Base-by-base conservation (phyloP, 2,888 invertebrate genomes). In the Agriopis marginaria region DNA sequence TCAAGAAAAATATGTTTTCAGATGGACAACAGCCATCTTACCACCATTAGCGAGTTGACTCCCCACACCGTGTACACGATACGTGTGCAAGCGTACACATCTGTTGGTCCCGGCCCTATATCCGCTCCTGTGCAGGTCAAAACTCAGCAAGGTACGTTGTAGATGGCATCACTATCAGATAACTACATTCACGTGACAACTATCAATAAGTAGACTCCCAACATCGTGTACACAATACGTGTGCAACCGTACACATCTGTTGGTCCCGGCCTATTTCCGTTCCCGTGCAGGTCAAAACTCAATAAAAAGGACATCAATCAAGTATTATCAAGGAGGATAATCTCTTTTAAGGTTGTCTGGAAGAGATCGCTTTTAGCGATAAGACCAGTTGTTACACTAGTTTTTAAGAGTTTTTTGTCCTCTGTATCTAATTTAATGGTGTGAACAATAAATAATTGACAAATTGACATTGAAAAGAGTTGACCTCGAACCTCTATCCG, bases 261-360 rank as follows among this genome's bases (percentile, higher is more conserved):
- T 72, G 99, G 99, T 0, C 98, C 98, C 53, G 99, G 99, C 99
- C 99, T 0, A 95, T 98, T 78, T 99, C 99, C 77, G 96, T 97
- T 5, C 98, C 99, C n/a, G 98, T 99, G n/a, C 98, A 98, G 91
- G 99, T 99, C 81, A 98, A 99, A 94, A 99, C 99, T 42, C 98
- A 98, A 86, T 99, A n/a, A n/a, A n/a, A n/a, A n/a, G n/a, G n/a
- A n/a, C n/a, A n/a, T n/a, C n/a, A n/a, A n/a, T n/a, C n/a, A n/a
- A n/a, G n/a, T n/a, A n/a, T n/a, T n/a, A n/a, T n/a, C n/a, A n/a
- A n/a, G n/a, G n/a, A n/a, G n/a, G n/a, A n/a, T n/a, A n/a, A n/a
- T n/a, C n/a, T n/a, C n/a, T n/a, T n/a, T n/a, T n/a, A n/a, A n/a
- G n/a, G n/a, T n/a, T n/a, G n/a, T n/a, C n/a, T n/a, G n/a, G n/a